Base-by-base conservation (phyloP, 2,888 invertebrate species). In the Sericinus montela region DNA sequence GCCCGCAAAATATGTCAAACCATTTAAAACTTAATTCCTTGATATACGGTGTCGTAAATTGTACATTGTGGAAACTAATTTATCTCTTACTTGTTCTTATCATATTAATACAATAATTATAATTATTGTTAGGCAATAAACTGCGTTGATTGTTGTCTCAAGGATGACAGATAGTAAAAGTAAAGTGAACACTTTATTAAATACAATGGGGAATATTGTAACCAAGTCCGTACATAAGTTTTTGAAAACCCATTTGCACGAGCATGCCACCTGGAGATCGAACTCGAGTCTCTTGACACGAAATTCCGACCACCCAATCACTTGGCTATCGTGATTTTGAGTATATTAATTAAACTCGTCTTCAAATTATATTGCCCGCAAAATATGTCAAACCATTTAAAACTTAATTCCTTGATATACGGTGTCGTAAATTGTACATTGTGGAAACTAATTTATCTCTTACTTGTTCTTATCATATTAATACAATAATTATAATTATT, bases 41-140 rank as follows among this genome's bases (percentile, higher is more conserved):
- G 29, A 46, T 30, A 34, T 32, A 43, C 8, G 4, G 25, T 37
- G 29, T 44, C 29, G 36, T 49, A 49, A 51, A 54, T 47, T 41
- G 23, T 41, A 11, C 10, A 9, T 15, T 28, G 13, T 49, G 52
- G 49, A 52, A 52, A 47, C 13, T 45, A 15, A 23, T 14, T 42
- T 32, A 25, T 32, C 47, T 10, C 3, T n/a, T 4, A 19, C 9
- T 23, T 14, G 14, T 37, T 29, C 23, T 42, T 42, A 48, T 42
- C 42, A 29, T 15, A 42, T 16, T 32, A 9, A 10, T 19, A 45
- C 25, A 25, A 25, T 25, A 25, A 8, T 25, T 6, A 25, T 25
- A 25, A 25, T 14, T 6, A 42, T 42, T 32, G 32, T 37, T 48
- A 30, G 36, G 32, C 15, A 28, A 41, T 37, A 36, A 16, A 36